Conservation (phyloP, 2,797 vertebrate genomes). For the Tauraco hartlaubi region DNA sequence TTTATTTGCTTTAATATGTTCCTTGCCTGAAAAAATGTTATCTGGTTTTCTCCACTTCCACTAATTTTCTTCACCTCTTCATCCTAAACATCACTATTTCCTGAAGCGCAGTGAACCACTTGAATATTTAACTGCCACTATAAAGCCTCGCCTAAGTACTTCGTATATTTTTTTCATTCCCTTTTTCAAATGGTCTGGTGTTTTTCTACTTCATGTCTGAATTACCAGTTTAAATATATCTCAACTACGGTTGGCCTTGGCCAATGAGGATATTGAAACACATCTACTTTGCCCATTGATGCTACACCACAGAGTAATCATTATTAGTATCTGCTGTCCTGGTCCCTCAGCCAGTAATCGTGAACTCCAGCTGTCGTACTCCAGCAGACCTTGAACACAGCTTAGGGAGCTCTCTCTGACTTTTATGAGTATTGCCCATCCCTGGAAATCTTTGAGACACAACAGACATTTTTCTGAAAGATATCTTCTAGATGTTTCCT, state of each 20-base stretch:
- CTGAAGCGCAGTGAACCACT: not conserved
- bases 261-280: not conserved
- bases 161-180: not conserved
- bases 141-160: not conserved
- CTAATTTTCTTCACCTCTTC: conserved; percentile 49
- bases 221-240: not conserved
- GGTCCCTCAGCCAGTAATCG: rapidly evolving
- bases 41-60: conserved; percentile 31
- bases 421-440: not conserved
- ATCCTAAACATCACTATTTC: conserved; percentile 44
- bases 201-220: not conserved
- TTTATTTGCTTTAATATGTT: conserved; percentile 64
- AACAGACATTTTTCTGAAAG: not conserved
- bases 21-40: conserved; percentile 25
- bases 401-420: not conserved
- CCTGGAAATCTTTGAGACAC: not conserved
- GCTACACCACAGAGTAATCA: not conserved
- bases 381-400: not conserved
- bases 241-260: not conserved
- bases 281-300: not conserved
- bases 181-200: rapidly evolving
- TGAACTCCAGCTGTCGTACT: rapidly evolving
- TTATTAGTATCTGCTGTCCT: not conserved
- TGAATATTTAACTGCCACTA: conserved; percentile 1
- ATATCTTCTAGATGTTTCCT: not conserved